Evolutionary conservation across 2,113 vertebrate genomes (phyloP).

Genomic region (Gymnogyps californianus): DNA sequence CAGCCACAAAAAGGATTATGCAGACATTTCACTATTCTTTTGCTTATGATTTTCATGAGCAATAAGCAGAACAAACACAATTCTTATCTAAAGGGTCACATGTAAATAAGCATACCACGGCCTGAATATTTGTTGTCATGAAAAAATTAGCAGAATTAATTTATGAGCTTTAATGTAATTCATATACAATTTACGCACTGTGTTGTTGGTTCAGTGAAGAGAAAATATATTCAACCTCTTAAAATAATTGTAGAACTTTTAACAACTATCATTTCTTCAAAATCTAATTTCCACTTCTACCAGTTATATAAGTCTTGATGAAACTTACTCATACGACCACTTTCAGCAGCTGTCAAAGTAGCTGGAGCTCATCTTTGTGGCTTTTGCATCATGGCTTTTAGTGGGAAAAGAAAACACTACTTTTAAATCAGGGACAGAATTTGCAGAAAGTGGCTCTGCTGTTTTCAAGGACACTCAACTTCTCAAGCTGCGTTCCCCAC

Average conservation of each 20-base stretch:
- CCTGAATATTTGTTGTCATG: not conserved
- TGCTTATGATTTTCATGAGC: not conserved
- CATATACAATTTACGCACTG: not conserved
- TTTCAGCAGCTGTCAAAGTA: not conserved
- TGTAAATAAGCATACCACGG: not conserved
- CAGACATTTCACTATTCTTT: not conserved
- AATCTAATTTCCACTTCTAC: not conserved
- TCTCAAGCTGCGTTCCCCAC: not conserved
- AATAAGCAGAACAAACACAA: not conserved
- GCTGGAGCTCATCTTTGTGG: not conserved
- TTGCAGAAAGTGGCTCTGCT: not conserved
- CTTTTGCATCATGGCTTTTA: not conserved
- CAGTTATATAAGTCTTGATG: not conserved
- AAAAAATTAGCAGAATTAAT: slow-evolving; percentile 8
- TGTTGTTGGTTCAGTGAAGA: not conserved
- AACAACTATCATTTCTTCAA: not conserved
- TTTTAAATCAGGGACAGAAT: not conserved
- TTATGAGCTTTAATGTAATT: not conserved
- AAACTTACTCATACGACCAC: not conserved
- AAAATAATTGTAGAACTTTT: not conserved
- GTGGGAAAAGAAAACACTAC: not conserved
- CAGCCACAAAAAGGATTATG: not conserved
- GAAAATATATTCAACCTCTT: not conserved
- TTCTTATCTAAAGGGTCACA: not conserved
- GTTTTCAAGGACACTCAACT: not conserved